Evolutionary conservation across 2,113 vertebrate species (phyloP).

Genomic region (Eretmochelys imbricata): DNA sequence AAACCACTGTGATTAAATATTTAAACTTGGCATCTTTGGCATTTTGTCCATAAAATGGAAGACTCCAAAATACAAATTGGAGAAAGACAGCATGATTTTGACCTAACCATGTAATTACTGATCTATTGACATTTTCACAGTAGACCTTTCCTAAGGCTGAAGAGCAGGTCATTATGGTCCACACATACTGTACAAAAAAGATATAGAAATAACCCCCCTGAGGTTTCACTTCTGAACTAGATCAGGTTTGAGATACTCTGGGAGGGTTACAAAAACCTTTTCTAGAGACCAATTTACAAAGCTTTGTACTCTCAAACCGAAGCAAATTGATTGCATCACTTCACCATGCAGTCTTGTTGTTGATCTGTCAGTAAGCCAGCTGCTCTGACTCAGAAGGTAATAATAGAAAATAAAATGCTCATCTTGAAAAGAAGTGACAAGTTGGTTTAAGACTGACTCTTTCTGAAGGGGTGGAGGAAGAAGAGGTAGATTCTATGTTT

Average conservation of each 20-base stretch:
- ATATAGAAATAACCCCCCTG: neutral
- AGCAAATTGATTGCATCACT: accelerated
- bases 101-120: neutral
- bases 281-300: neutral
- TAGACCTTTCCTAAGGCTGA: neutral
- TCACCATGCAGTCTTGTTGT: neutral
- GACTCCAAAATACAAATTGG: neutral
- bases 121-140: neutral
- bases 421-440: neutral
- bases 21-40: neutral
- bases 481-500: accelerated
- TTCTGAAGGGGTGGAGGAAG: accelerated
- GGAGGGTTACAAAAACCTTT: neutral
- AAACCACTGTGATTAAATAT: neutral
- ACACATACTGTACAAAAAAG: neutral
- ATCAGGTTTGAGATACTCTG: neutral
- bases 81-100: neutral
- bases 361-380: neutral
- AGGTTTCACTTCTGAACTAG: neutral
- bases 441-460: neutral
- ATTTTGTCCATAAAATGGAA: neutral
- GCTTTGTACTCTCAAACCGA: accelerated
- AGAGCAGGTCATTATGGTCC: neutral
- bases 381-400: neutral
- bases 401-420: accelerated